Percentiles rank a stretch among this genome's conserved stretches.
phyloP scores from a whole-genome alignment of 92 coral and sea anemone species.

The Palythoa grandis region DNA sequence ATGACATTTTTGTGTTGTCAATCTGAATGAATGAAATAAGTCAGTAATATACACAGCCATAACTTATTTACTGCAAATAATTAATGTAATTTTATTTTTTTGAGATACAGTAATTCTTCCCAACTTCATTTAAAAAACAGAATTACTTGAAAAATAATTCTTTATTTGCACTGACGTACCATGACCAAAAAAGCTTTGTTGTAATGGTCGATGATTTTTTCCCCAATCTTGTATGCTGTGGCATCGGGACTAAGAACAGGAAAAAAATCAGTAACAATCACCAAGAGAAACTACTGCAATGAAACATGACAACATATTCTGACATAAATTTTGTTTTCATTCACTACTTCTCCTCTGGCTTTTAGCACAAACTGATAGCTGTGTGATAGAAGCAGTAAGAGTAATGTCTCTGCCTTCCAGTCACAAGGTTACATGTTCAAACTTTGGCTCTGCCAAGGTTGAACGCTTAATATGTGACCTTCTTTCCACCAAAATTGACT shows the following conservation, averaged over 20 bases:
- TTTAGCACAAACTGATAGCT: not conserved
- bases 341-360: not conserved
- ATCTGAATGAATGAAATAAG: slow-evolving; percentile 53
- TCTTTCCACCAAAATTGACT: too few relatives aligned
- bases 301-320: not conserved
- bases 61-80: too few relatives aligned
- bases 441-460: too few relatives aligned
- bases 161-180: slow-evolving; percentile 59
- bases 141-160: not conserved
- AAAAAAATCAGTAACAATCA: not conserved
- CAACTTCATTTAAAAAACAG: too few relatives aligned
- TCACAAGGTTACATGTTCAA: too few relatives aligned
- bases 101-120: too few relatives aligned
- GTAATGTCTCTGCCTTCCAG: too few relatives aligned
- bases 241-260: slow-evolving; percentile 83
- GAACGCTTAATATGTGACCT: too few relatives aligned
- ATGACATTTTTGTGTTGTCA: slow-evolving; percentile 90
- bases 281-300: not conserved
- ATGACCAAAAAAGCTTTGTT: slow-evolving; percentile 82
- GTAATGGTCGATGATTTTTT: slow-evolving; percentile 86
- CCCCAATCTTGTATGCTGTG: slow-evolving; percentile 91
- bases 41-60: not conserved
- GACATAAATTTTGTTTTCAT: too few relatives aligned
- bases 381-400: too few relatives aligned
- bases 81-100: too few relatives aligned